Evolutionary conservation across 2,888 invertebrate genomes (phyloP), one percentile per base, ranked within the genome.

Genomic region (Acheta domesticus): DNA sequence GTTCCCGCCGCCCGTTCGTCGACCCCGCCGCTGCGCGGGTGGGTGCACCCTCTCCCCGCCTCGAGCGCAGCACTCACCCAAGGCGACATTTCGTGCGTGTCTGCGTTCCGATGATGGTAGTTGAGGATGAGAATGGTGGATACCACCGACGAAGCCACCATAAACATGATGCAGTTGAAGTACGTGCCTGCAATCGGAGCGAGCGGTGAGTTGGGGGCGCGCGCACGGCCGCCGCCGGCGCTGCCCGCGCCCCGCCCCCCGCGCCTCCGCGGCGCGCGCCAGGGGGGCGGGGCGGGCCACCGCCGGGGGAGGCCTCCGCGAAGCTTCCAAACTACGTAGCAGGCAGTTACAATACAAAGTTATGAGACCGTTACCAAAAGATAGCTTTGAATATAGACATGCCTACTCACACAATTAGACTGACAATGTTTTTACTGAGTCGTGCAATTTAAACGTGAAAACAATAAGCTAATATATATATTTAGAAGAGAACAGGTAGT

Each of bases 101-200:
- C 97, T 85, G 97, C 92, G 88, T 96, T 96, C 86, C 98, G 92
- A 90, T 98, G 97, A 89, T 98, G 98, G 90, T 97, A 98, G 90
- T 98, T 98, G 86, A 98, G 92, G 87, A 98, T 97, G 86, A 98
- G 93, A 87, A 98, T 98, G 83, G 98, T 98, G 88, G 97, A 96
- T 86, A 98, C 96, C 87, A 98, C 97, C 84, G 98, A 98, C 85
- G 97, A 96, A 85, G 98, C 97, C 89, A 98, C 97, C 97, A 98
- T 98, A 89, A 98, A 96, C 98, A 98, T 98, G 90, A 98, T 98
- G 90, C 97, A 97, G 91, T 98, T 98, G 92, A 98, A 98, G 90
- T 98, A 98, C 84, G 97, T 97, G 88, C 95, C 95, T 93, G 89
- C 83, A 88, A 79, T 62, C 74, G 36, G 78, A 79, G 76, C 49